Evolutionary conservation across 92 coral and sea anemone genomes (phyloP), one percentile per base, ranked within the genome.

Genomic region (Phenganax stokvisi): DNA sequence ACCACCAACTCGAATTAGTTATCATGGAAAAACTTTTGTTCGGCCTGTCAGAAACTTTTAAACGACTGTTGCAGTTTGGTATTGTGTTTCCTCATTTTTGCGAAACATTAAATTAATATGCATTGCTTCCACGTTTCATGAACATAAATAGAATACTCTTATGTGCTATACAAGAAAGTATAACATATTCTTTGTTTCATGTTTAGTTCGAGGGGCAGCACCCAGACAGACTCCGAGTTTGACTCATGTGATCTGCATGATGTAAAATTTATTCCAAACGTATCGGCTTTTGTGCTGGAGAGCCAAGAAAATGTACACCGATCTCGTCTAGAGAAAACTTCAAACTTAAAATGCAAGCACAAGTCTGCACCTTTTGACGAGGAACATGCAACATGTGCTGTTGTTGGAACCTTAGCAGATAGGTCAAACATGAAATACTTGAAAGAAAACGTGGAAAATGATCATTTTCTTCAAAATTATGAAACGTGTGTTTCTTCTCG

Each of bases 241-340:
- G 82, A 78, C 72, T 64, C 72, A 20, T 78, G 72, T 12, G 82
- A 78, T 11, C 53, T 78, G 20, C 56, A 78, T 12, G 82, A 78
- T 54, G 82, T 78, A 4, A 78, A 78, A 28, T 67, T 78, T 29
- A 44, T 61, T 12, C 72, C 82, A 28, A 61, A 62, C 47, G 65
- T 78, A 30, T 78, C 82, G 6, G 12, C 82, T 12, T 78, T 78
- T 78, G 71, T 78, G 20, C 27, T 20, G 53, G 82, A 78, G 44
- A 78, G 82, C 17, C 82, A 78, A 78, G 82, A 62, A 78, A 78
- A 78, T 52, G 30, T 28, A 9, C 10, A 31, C 27, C 37, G 29
- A 2, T 47, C 72, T 61, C 30, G 25, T 52, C 44, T 61, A 6
- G 37, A 8, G 16, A 78, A 78, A 25, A 25, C 53, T 3, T 27